Percentiles rank a stretch among this genome's conserved stretches.
Evolutionary conservation across 2,113 vertebrate genomes (phyloP).

Genomic region (Alouatta palliata): DNA sequence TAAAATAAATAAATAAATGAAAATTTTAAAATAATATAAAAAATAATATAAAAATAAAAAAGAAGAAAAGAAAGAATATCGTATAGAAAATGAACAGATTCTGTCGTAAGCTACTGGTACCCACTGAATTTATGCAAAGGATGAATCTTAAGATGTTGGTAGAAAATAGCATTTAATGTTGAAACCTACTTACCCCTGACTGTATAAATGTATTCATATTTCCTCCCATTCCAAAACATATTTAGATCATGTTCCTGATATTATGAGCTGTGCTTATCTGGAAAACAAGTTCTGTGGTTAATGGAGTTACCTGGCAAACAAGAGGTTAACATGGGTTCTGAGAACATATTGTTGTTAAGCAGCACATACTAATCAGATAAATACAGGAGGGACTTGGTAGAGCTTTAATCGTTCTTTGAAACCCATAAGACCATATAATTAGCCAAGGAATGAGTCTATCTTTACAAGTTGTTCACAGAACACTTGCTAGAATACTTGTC

Average conservation of each 20-base stretch:
- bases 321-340: accelerated
- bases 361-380: neutral
- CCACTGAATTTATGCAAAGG: neutral
- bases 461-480: accelerated
- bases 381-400: accelerated
- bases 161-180: neutral
- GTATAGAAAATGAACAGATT: too few relatives aligned
- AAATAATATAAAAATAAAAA: too few relatives aligned
- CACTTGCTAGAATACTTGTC: accelerated
- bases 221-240: neutral
- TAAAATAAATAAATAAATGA: too few relatives aligned
- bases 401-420: accelerated
- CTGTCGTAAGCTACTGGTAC: neutral
- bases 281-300: accelerated
- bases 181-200: neutral
- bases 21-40: too few relatives aligned
- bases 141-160: neutral
- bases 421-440: accelerated
- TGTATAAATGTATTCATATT: neutral
- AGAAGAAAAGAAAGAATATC: neutral
- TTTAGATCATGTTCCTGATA: accelerated
- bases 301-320: accelerated
- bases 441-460: accelerated
- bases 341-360: accelerated
- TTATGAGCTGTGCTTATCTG: neutral